Conservation (phyloP, 2,888 invertebrate genomes). For the Cephus rjabovi region DNA sequence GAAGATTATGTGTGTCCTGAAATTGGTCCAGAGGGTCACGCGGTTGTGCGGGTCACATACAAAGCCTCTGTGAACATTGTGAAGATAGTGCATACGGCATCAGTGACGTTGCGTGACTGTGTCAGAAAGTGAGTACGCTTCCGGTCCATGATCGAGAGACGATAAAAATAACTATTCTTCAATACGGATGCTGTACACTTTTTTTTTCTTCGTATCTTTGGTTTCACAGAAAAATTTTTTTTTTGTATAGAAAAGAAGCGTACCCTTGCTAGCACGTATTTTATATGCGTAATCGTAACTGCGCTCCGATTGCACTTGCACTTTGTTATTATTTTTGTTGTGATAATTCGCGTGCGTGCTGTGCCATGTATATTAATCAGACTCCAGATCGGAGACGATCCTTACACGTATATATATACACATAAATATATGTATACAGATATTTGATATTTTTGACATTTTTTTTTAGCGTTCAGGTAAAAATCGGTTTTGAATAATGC, state of each 20-base stretch:
- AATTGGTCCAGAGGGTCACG: conserved; percentile 46
- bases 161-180: neutral
- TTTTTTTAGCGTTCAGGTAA: neutral
- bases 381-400: neutral
- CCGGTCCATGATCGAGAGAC: neutral
- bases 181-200: neutral
- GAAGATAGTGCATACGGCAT: conserved; percentile 62
- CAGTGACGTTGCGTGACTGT: conserved; percentile 53
- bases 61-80: conserved; percentile 64
- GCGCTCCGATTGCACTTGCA: neutral
- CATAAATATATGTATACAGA: neutral
- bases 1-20: conserved; percentile 53
- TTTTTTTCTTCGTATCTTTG: neutral
- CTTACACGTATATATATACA: neutral
- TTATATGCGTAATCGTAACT: neutral
- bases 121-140: conserved; percentile 2
- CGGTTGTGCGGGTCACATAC: conserved; percentile 52
- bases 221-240: neutral
- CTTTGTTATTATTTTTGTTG: neutral
- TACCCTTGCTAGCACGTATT: neutral
- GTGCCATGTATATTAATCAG: neutral
- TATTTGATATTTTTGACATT: neutral
- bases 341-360: neutral
- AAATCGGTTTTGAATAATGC: neutral
- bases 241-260: neutral